Base-by-base conservation (phyloP, 2,888 invertebrate genomes). In the Acronicta psi region DNA sequence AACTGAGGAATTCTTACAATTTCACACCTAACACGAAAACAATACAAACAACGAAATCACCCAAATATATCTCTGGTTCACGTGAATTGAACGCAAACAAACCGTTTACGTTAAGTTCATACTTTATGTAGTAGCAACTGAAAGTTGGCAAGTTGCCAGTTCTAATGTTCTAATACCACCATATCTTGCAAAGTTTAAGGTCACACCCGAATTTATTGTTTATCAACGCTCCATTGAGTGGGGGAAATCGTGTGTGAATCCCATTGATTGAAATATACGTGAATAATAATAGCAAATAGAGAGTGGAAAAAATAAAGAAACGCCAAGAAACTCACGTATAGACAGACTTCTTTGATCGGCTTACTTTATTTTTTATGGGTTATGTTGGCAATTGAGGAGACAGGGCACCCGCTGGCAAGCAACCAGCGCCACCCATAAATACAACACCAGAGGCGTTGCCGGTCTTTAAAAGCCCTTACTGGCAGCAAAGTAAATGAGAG, bases 141-240 rank as follows among this genome's bases (percentile, higher is more conserved):
- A 17, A 46, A 55, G 46, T 69, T 75, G 80, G 80, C 76, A 56
- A 52, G 3, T 40, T 64, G 78, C 80, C 80, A 68, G 57, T 44
- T 34, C 49, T 70, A 72, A 73, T 63, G 57, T 44, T 37, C 49
- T 70, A 72, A 73, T 63, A 69, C 47, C 60, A 57, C 47, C 45
- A 57, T 80, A 74, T 68, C 69, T 73, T 59, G 52, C 49, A 42
- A 77, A 75, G 75, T 75, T 75, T 66, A 75, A 75, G 75, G 75
- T 72, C 66, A 69, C 23, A 36, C 41, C 38, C 14, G 34, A 57
- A 77, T 75, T 71, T 71, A 75, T 71, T 71, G 59, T 61, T 60
- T 75, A 61, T 70, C 51, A 71, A 50, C 55, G 50, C 43, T 59
- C 60, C 65, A 75, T 61, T 71, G 75, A 58, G 59, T 73, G 31